Evolutionary conservation across 2,888 invertebrate genomes (phyloP).

Genomic region (Metellina segmentata): DNA sequence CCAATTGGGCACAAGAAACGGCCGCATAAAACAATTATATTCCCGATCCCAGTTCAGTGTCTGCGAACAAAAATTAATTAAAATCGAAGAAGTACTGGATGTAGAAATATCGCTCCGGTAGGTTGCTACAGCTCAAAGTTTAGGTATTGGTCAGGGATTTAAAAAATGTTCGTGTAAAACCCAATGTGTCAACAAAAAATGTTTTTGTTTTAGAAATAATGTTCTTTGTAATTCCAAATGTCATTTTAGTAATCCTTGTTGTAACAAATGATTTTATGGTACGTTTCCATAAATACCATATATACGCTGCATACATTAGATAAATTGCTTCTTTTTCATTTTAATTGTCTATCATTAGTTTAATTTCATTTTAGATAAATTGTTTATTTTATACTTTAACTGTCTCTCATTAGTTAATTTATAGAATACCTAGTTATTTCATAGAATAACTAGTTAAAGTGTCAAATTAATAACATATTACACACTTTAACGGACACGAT

Average conservation of each 20-base stretch:
- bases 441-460: too few relatives aligned
- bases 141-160: slow-evolving; percentile 68
- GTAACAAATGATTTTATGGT: slow-evolving; percentile 68
- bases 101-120: slow-evolving; percentile 67
- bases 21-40: slow-evolving; percentile 58
- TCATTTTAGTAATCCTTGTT: slow-evolving; percentile 26
- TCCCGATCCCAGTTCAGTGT: slow-evolving; percentile 69
- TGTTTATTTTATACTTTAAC: too few relatives aligned
- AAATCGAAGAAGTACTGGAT: slow-evolving; percentile 55
- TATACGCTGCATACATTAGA: slow-evolving; percentile 70
- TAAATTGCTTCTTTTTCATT: slow-evolving; percentile 69
- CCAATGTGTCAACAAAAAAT: slow-evolving; percentile 70
- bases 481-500: slow-evolving; percentile 69
- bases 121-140: slow-evolving; percentile 71
- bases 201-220: not conserved
- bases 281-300: slow-evolving; percentile 66
- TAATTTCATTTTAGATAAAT: too few relatives aligned
- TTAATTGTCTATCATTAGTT: slow-evolving; percentile 54
- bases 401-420: too few relatives aligned
- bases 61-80: slow-evolving; percentile 67
- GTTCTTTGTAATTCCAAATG: not conserved
- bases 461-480: slow-evolving; percentile 20
- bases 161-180: slow-evolving; percentile 71
- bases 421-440: too few relatives aligned
- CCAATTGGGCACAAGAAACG: too few relatives aligned